Evolutionary conservation across 2,797 vertebrate species (phyloP).

Genomic region (Protosalanx chinensis): DNA sequence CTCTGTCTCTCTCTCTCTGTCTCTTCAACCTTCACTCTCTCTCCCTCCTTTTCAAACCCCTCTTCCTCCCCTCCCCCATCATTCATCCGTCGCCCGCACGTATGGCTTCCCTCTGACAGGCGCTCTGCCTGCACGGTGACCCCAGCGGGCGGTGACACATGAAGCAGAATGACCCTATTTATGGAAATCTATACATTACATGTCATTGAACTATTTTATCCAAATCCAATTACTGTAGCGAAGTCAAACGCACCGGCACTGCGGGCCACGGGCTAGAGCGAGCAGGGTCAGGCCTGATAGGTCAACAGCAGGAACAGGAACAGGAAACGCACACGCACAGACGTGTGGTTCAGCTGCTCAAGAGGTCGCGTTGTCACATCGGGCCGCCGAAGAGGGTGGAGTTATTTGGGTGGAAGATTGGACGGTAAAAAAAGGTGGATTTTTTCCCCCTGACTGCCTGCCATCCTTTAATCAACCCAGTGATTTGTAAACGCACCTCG

Average conservation of each 20-base stretch:
- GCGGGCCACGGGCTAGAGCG: no score
- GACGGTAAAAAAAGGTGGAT: background rate
- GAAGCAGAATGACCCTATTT: background rate
- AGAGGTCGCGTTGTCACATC: background rate
- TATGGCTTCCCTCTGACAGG: no score
- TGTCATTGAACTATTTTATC: background rate
- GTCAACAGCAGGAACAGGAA: background rate
- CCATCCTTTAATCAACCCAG: background rate
- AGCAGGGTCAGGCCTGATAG: background rate
- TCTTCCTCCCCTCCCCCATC: background rate
- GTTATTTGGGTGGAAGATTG: background rate
- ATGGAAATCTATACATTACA: background rate
- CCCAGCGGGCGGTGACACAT: background rate
- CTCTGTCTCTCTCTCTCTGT: conserved; percentile 2
- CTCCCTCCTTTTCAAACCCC: background rate
- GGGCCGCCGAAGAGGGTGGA: background rate
- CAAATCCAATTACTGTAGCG: no score
- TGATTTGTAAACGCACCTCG: background rate
- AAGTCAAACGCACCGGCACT: no score
- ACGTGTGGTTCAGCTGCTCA: background rate
- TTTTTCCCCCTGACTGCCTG: background rate
- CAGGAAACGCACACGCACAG: conserved; percentile 34
- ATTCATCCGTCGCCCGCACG: background rate
- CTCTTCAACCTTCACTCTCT: conserved; percentile 26
- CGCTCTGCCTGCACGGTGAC: no score